Percentiles rank a stretch among this genome's conserved stretches.
These are phyloP conservation scores for Rhagologus leucostigma DNA, from an alignment of 2,113 vertebrate species.

Conservation along the genomic window DNA sequence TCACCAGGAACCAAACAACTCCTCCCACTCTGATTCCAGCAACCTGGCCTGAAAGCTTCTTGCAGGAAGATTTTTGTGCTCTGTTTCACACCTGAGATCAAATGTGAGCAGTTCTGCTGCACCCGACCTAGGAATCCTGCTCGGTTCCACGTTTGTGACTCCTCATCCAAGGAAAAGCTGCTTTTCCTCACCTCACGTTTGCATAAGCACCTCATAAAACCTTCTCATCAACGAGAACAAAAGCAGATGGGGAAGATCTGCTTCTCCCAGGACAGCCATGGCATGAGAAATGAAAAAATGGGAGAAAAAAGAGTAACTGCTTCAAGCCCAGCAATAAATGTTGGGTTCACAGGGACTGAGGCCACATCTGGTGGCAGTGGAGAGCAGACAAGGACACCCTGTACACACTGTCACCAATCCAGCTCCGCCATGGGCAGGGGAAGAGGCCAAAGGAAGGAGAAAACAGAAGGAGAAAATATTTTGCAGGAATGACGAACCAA, in stretches of 20 bases:
- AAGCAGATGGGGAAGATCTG: constrained; percentile 2
- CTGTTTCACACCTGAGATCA: not conserved
- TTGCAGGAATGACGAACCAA: not conserved
- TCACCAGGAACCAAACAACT: not conserved
- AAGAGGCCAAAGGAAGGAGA: not conserved
- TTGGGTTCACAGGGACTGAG: not conserved
- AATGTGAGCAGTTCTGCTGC: not conserved
- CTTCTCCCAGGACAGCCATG: not conserved
- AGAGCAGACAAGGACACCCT: not conserved
- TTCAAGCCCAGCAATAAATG: not conserved
- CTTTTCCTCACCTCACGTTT: not conserved
- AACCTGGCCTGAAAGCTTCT: not conserved
- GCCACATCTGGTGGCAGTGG: not conserved
- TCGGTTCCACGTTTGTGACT: not conserved
- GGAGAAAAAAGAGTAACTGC: not conserved
- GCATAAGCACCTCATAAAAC: not conserved
- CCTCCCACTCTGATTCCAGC: not conserved
- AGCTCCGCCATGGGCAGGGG: not conserved
- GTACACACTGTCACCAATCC: not conserved
- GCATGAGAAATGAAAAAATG: not conserved
- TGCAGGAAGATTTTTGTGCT: not conserved
- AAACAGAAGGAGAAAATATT: not conserved
- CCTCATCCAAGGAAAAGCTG: not conserved
- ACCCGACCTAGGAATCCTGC: not conserved
- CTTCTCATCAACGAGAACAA: not conserved